phyloP scores from a whole-genome alignment of 30 jellyfish, hydroid and myxozoan species.

The Mastigias papua region DNA sequence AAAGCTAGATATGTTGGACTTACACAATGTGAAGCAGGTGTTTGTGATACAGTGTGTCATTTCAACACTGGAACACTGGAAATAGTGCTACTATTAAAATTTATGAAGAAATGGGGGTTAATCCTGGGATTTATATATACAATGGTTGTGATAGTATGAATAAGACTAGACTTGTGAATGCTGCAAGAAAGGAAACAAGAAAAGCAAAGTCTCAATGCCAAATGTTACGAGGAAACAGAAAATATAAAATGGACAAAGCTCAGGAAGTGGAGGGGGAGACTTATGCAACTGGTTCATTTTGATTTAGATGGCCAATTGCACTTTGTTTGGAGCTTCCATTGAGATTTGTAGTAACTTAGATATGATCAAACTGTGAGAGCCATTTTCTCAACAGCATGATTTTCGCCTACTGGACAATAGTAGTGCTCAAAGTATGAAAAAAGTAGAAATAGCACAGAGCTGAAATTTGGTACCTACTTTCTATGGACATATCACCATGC shows the following conservation, averaged over 20 bases:
- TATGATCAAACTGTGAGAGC: too few species aligned
- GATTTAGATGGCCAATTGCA: too few species aligned
- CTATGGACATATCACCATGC: too few species aligned
- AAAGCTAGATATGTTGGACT: too few species aligned
- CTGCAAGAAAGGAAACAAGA: background rate
- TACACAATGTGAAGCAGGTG: too few species aligned
- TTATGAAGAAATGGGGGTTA: background rate
- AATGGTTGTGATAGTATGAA: background rate
- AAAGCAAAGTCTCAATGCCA: background rate
- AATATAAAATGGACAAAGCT: background rate
- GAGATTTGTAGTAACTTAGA: too few species aligned
- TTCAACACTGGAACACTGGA: background rate
- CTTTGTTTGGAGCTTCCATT: too few species aligned
- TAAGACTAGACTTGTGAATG: background rate
- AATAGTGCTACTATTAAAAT: background rate
- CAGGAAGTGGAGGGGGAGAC: background rate
- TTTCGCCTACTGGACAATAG: too few species aligned
- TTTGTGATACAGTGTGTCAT: background rate
- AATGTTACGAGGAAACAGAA: background rate
- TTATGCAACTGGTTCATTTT: background rate
- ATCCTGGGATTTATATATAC: background rate
- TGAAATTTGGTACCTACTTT: too few species aligned
- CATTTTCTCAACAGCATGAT: too few species aligned
- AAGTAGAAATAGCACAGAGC: too few species aligned
- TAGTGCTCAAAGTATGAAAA: too few species aligned